A percentile compares a stretch with the other conserved stretches of the same genome.
These are phyloP conservation scores for Paramisgurnus dabryanus DNA, from an alignment of 2,113 vertebrate species.

Conservation along the genomic window DNA sequence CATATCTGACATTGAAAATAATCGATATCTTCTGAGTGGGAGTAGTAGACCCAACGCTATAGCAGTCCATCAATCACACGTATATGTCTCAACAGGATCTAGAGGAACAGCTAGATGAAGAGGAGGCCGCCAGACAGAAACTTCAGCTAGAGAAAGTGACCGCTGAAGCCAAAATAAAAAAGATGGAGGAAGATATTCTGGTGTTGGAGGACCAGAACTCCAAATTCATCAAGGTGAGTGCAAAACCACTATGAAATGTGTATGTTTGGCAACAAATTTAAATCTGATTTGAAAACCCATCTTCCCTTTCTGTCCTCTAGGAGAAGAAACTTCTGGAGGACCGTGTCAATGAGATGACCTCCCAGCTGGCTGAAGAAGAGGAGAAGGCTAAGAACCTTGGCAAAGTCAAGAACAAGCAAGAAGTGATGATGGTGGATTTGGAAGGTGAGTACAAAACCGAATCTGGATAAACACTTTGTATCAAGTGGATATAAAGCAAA, in stretches of 20 bases:
- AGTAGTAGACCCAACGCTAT: neutral
- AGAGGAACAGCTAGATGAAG: constrained; percentile 96
- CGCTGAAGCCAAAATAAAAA: constrained; percentile 96
- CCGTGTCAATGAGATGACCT: constrained; percentile 88
- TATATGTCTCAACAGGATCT: constrained; percentile 79
- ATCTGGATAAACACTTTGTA: neutral
- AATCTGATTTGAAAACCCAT: neutral
- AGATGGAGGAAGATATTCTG: constrained; percentile 97
- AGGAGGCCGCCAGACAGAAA: constrained; percentile 95
- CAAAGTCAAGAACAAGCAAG: constrained; percentile 97
- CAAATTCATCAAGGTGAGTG: constrained; percentile 90
- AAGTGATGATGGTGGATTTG: constrained; percentile 96
- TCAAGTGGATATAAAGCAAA: neutral
- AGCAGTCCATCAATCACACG: neutral
- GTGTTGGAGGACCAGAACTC: constrained; percentile 96
- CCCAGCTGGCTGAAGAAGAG: constrained; percentile 93
- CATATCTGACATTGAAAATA: no score
- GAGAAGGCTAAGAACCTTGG: constrained; percentile 96
- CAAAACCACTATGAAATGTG: no score
- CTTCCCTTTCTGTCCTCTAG: constrained; percentile 62
- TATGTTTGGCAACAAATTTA: neutral
- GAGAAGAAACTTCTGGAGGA: constrained; percentile 97
- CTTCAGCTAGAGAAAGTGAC: constrained; percentile 97
- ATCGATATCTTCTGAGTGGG: neutral
- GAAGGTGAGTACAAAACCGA: constrained; percentile 81